Percentiles rank a stretch among this genome's conserved stretches.
These are phyloP conservation scores for Zaprionus inermis DNA, from an alignment of 1,140 invertebrate genomes.

Conservation along the genomic window DNA sequence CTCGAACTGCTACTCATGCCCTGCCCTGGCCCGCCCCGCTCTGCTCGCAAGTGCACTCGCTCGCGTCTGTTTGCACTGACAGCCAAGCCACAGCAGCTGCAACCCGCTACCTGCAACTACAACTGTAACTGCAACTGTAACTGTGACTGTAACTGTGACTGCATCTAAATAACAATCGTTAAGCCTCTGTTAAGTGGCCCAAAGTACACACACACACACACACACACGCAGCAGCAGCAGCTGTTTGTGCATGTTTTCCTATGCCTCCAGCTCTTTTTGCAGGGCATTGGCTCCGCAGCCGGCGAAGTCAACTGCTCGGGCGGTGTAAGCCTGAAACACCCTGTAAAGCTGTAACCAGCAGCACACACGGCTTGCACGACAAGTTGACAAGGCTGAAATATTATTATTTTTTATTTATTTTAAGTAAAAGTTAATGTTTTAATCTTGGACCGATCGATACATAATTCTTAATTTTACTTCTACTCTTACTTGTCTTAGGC, in stretches of 20 bases:
- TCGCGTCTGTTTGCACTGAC: conserved; percentile 41
- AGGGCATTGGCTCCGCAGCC: conserved; percentile 26
- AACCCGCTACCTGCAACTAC: conserved; percentile 12
- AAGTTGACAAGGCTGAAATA: too few relatives aligned
- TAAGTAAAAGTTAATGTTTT: too few relatives aligned
- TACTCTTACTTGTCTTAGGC: too few relatives aligned
- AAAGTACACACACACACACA: conserved; percentile 47
- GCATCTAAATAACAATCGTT: conserved; percentile 75
- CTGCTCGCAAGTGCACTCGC: neutral
- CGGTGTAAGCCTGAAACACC: neutral
- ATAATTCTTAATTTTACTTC: too few relatives aligned
- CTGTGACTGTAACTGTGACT: conserved; percentile 65
- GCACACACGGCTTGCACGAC: too few relatives aligned
- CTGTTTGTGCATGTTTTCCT: conserved; percentile 7
- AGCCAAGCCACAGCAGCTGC: conserved; percentile 14
- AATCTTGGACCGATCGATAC: too few relatives aligned
- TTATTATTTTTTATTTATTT: too few relatives aligned
- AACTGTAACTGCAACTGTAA: conserved; percentile 32
- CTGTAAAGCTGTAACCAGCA: neutral
- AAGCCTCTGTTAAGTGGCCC: conserved; percentile 71
- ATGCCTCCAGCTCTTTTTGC: conserved; percentile 26
- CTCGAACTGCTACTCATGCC: neutral
- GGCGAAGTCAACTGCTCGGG: neutral
- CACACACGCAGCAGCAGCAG: neutral
- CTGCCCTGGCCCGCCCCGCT: neutral